Conservation (phyloP, 2,797 vertebrate species). For the Acanthurus lineatus region DNA sequence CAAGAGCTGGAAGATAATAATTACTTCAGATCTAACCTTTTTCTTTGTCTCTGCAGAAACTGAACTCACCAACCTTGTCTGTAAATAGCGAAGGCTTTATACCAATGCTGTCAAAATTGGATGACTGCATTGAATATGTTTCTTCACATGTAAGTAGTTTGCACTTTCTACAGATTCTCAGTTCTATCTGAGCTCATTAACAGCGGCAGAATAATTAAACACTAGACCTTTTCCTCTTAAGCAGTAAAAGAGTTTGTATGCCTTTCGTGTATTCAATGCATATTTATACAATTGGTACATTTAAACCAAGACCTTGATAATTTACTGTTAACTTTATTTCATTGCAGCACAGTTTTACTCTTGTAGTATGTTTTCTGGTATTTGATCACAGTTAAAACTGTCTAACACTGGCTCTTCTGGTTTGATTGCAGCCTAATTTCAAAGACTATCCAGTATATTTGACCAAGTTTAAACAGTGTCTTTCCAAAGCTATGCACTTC, state of each 20-base stretch:
- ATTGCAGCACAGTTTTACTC: neutral
- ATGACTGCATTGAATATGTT: constrained; percentile 97
- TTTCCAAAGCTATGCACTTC: constrained; percentile 97
- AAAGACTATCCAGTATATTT: constrained; percentile 97
- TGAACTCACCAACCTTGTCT: constrained; percentile 95
- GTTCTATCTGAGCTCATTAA: neutral
- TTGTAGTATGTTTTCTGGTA: neutral
- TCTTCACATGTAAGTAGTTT: constrained; percentile 93
- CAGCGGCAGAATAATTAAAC: neutral
- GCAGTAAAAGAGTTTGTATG: neutral
- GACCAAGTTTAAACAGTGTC: constrained; percentile 95
- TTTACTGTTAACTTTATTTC: constrained; percentile 1
- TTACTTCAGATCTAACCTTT: neutral
- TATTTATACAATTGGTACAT: neutral
- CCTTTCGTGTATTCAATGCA: neutral
- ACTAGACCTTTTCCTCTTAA: neutral
- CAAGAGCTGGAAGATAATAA: neutral
- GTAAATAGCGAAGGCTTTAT: constrained; percentile 99
- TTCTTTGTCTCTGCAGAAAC: constrained; percentile 87
- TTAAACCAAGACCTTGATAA: neutral
- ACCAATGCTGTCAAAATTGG: constrained; percentile 96
- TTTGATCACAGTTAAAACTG: neutral
- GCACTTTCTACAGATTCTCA: neutral
- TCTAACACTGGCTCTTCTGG: constrained; percentile 57
- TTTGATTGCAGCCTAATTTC: constrained; percentile 91